Evolutionary conservation across 2,797 vertebrate species (phyloP).

Genomic region (Melopsittacus undulatus): DNA sequence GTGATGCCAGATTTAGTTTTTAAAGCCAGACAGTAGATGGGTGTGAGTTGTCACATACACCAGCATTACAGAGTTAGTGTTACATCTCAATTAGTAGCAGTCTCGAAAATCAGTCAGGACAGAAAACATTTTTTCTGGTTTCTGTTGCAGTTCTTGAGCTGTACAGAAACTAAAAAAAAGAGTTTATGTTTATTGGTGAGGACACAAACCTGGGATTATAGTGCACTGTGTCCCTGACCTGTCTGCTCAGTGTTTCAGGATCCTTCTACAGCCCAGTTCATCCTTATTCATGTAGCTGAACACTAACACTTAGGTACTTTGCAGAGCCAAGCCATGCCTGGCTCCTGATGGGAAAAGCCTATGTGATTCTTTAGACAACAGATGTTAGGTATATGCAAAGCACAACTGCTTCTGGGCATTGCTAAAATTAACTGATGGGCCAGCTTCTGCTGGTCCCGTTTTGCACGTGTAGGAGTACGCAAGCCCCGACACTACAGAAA

Average conservation of each 20-base stretch:
- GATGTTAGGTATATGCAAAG: not conserved
- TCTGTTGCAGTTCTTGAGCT: not conserved
- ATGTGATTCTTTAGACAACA: not conserved
- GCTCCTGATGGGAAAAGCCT: not conserved
- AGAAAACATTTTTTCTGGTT: not conserved
- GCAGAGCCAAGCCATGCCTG: not conserved
- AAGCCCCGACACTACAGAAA: not conserved
- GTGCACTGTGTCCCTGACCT: not conserved
- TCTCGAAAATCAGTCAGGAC: slow-evolving; percentile 14
- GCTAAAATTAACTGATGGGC: not conserved
- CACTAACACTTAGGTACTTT: not conserved
- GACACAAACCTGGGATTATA: not conserved
- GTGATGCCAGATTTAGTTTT: slow-evolving; percentile 33
- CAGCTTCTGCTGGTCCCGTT: not conserved
- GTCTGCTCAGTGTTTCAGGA: not conserved
- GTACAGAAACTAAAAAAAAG: not conserved
- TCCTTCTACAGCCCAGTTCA: not conserved
- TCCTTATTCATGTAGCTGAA: not conserved
- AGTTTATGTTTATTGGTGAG: not conserved
- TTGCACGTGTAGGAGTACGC: rapidly evolving
- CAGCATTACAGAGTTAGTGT: not conserved
- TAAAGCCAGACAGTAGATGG: slow-evolving; percentile 26
- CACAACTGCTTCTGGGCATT: not conserved
- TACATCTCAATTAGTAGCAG: slow-evolving; percentile 47
- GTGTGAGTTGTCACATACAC: slow-evolving; percentile 24